Conservation (phyloP, 2,113 vertebrate genomes). For the Stegostoma tigrinum region DNA sequence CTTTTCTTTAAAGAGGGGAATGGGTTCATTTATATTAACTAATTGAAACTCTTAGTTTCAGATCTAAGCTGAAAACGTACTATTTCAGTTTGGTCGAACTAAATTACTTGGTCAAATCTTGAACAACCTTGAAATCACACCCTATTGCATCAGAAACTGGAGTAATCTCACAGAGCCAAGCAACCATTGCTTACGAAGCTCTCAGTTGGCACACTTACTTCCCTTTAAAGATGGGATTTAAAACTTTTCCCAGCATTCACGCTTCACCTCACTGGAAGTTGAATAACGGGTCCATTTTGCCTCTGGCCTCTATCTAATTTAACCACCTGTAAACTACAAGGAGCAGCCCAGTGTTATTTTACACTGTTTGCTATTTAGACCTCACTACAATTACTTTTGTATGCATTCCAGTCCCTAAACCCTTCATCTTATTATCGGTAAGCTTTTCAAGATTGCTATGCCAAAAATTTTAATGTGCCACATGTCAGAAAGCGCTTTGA, state of each 20-base stretch:
- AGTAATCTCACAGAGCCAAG: not conserved
- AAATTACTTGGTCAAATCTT: not conserved
- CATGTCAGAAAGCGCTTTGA: slow-evolving; percentile 36
- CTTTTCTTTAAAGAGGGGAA: not conserved
- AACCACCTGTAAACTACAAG: slow-evolving; percentile 38
- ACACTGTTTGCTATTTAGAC: slow-evolving; percentile 33
- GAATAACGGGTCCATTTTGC: slow-evolving; percentile 39
- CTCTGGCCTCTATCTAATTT: slow-evolving; percentile 35
- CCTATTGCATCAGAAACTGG: not conserved
- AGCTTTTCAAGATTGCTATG: not conserved
- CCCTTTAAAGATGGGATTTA: slow-evolving; percentile 9
- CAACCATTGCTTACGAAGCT: not conserved
- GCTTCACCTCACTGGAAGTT: slow-evolving; percentile 38
- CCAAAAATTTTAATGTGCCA: slow-evolving; percentile 15
- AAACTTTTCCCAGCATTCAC: slow-evolving; percentile 29
- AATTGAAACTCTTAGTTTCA: not conserved
- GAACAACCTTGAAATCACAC: not conserved
- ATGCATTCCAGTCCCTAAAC: slow-evolving; percentile 39
- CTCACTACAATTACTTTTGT: slow-evolving; percentile 35
- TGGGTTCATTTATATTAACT: not conserved
- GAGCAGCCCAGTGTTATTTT: slow-evolving; percentile 28
- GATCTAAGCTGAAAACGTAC: not conserved
- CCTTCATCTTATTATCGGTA: slow-evolving; percentile 40
- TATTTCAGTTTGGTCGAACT: not conserved
- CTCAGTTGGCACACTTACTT: not conserved